Conservation (phyloP, 2,888 invertebrate species). For the Eristalinus sepulchralis region DNA sequence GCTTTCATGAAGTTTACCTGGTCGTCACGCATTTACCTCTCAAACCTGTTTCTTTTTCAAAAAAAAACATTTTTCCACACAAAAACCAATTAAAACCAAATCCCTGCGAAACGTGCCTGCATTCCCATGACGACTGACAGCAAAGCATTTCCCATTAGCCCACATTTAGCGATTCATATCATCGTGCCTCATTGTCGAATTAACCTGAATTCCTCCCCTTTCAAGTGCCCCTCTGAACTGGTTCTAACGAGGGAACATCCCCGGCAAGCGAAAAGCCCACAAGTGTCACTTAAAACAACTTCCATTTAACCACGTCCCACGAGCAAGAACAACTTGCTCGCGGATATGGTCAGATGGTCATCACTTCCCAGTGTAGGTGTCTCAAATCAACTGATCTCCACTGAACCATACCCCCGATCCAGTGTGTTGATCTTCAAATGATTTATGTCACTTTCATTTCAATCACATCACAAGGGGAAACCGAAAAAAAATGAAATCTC, state of each 20-base stretch:
- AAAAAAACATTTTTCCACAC: neutral
- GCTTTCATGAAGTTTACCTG: no score
- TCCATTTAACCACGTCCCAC: no score
- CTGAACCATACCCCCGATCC: neutral
- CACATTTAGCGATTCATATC: neutral
- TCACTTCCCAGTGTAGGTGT: neutral
- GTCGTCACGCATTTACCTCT: neutral
- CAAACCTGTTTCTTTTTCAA: neutral
- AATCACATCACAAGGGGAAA: neutral
- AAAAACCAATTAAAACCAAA: neutral
- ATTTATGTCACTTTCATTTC: constrained; percentile 33
- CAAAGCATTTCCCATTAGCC: neutral
- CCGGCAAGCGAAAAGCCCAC: neutral
- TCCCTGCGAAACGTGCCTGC: neutral
- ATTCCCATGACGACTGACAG: neutral
- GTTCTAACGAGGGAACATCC: neutral
- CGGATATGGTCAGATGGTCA: neutral
- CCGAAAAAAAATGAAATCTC: neutral
- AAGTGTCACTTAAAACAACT: neutral
- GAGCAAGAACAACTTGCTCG: neutral
- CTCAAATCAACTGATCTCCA: neutral
- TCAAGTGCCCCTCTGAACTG: neutral
- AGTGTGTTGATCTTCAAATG: constrained; percentile 1
- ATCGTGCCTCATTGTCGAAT: neutral
- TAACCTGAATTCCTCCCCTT: neutral